Conservation (phyloP, 2,888 invertebrate species). For the Cynaeus angustus region DNA sequence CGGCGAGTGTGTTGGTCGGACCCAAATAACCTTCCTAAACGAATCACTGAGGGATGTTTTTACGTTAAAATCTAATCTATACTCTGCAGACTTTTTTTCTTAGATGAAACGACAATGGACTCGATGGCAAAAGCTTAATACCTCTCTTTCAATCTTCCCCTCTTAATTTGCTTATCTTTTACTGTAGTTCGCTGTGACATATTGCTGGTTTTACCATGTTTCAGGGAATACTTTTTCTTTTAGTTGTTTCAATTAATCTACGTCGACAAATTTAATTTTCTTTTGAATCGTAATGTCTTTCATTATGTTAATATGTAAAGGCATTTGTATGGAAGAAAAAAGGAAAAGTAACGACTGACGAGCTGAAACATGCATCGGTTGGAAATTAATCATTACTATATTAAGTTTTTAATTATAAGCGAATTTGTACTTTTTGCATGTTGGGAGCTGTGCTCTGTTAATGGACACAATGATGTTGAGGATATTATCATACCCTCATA, state of each 20-base stretch:
- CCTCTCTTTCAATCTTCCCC: conserved; percentile 32
- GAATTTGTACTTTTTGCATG: too few species aligned
- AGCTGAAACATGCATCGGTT: too few species aligned
- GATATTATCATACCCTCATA: too few species aligned
- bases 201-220: conserved; percentile 20
- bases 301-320: conserved; percentile 22
- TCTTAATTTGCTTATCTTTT: conserved; percentile 43
- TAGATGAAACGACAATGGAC: conserved; percentile 39
- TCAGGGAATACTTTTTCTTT: conserved; percentile 11
- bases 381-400: too few species aligned
- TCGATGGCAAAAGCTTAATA: conserved; percentile 35
- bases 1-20: conserved; percentile 33
- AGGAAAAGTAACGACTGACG: too few species aligned
- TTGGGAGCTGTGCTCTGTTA: too few species aligned
- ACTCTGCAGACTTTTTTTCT: conserved; percentile 43
- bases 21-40: conserved; percentile 34
- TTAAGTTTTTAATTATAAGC: too few species aligned
- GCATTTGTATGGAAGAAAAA: background rate
- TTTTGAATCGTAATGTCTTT: conserved; percentile 9
- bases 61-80: conserved; percentile 46
- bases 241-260: conserved; percentile 23
- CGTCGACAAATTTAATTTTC: conserved; percentile 26
- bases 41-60: conserved; percentile 39
- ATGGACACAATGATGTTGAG: too few species aligned
- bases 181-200: conserved; percentile 23